Evolutionary conservation across 2,888 invertebrate genomes (phyloP), one percentile per base, ranked within the genome.

Genomic region (Danaus chrysippus): DNA sequence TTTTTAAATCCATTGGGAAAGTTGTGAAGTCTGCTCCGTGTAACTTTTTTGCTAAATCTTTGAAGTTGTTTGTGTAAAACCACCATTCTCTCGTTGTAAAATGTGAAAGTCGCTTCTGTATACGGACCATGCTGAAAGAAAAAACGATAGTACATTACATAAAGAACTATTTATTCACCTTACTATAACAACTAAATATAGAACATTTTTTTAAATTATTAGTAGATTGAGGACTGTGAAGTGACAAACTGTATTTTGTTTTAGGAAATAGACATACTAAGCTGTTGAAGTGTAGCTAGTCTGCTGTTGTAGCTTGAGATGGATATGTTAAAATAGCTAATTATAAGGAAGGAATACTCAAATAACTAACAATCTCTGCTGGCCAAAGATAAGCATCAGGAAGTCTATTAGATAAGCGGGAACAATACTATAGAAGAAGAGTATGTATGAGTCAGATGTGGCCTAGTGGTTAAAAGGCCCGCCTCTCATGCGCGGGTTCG

Each of bases 1-100:
- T 86, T 42, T 91, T 91, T 43, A 93, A 80, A 70, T 93, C 92
- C 77, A 93, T 86, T 8, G 93, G 89, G 78, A 93, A 96, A 5
- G 84, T 82, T 72, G 92, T 81, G 62, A 87, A 87, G 73, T 95
- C 96, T 11, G 77, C 83, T 0, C 89, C 81, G 64, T 89, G 92
- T 74, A 96, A 82, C 10, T 91, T 82, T 0, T 87, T 82, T 58
- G 89, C 85, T n/a, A 96, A 79, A 0, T 84, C 84, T 42, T 94
- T 80, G 70, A 95, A 93, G 71, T 94, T 94, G 46, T 93, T 90
- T 54, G 95, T 96, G 65, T 93, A 93, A 76, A 97, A 97, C 71
- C 92, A 88, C 98, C 98, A 98, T 72, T 96, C 93, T 41, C 96
- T 93, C 10, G 95, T 96, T 1, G 98, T 97, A 83, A 98, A 98